Conservation (phyloP, 2,113 vertebrate species). For the Raja brachyura region DNA sequence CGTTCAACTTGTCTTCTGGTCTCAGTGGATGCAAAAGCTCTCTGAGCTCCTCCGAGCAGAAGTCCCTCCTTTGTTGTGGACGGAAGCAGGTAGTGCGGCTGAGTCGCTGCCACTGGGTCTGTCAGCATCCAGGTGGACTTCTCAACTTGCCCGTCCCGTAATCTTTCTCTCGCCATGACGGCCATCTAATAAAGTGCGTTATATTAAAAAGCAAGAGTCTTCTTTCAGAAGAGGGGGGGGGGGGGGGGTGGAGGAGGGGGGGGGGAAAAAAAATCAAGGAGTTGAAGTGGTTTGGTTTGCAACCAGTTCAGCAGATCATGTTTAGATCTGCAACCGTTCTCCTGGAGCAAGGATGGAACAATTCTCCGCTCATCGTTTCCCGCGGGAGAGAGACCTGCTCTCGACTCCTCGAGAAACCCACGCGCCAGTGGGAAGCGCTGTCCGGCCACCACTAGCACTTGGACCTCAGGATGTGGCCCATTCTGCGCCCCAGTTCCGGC, state of each 20-base stretch:
- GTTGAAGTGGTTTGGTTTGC: neutral
- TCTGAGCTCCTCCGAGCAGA: neutral
- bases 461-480: constrained; percentile 76
- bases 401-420: neutral
- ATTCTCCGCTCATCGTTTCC: neutral
- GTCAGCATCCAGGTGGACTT: neutral
- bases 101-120: neutral
- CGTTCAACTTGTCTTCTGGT: neutral
- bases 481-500: constrained; percentile 75
- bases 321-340: neutral
- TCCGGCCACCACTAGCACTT: constrained; percentile 55
- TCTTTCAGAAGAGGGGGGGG: neutral
- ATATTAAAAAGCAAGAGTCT: constrained; percentile 15
- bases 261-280: neutral
- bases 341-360: neutral
- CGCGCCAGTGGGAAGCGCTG: too few species aligned
- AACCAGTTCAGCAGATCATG: neutral
- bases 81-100: neutral
- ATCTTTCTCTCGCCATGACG: neutral
- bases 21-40: too few species aligned
- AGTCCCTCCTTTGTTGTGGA: neutral
- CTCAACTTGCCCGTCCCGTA: neutral
- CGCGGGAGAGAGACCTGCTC: neutral
- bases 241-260: too few species aligned
- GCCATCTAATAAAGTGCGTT: constrained; percentile 77